Evolutionary conservation across 2,888 invertebrate genomes (phyloP).

Genomic region (Oeneis ivallda): DNA sequence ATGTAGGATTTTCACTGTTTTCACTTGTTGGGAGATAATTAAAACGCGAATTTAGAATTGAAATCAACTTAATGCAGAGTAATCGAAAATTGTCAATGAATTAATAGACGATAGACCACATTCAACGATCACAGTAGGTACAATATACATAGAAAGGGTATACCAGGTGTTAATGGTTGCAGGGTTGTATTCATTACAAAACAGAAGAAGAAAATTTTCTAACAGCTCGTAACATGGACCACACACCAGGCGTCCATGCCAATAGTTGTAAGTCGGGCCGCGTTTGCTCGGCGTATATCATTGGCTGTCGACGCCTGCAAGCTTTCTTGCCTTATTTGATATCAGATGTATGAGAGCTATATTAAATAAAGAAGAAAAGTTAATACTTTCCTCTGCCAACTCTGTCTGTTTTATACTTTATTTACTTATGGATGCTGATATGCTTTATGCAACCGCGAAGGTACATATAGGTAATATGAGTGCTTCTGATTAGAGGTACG

Average conservation of each 20-base stretch:
- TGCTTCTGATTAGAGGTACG: too few relatives aligned
- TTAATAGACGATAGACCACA: too few relatives aligned
- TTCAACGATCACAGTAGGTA: too few relatives aligned
- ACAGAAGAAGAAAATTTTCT: neutral
- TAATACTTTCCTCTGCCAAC: conserved; percentile 30
- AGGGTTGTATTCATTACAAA: too few relatives aligned
- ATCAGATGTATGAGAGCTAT: conserved; percentile 40
- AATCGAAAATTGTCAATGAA: too few relatives aligned
- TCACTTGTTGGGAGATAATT: too few relatives aligned
- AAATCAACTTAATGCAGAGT: too few relatives aligned
- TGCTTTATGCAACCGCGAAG: neutral
- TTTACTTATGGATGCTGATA: conserved; percentile 4
- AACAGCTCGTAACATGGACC: conserved; percentile 44
- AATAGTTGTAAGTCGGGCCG: conserved; percentile 73
- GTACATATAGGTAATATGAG: too few relatives aligned
- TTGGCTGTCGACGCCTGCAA: conserved; percentile 70
- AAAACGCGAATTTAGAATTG: too few relatives aligned
- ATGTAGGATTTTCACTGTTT: too few relatives aligned
- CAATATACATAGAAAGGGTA: too few relatives aligned
- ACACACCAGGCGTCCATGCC: conserved; percentile 50
- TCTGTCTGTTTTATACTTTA: conserved; percentile 20
- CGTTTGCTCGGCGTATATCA: conserved; percentile 78
- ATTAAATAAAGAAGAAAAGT: conserved; percentile 38
- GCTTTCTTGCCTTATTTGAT: conserved; percentile 55
- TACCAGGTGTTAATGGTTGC: too few relatives aligned